phyloP scores from a whole-genome alignment of 1,140 invertebrate genomes.

The Saxidomus purpurata region DNA sequence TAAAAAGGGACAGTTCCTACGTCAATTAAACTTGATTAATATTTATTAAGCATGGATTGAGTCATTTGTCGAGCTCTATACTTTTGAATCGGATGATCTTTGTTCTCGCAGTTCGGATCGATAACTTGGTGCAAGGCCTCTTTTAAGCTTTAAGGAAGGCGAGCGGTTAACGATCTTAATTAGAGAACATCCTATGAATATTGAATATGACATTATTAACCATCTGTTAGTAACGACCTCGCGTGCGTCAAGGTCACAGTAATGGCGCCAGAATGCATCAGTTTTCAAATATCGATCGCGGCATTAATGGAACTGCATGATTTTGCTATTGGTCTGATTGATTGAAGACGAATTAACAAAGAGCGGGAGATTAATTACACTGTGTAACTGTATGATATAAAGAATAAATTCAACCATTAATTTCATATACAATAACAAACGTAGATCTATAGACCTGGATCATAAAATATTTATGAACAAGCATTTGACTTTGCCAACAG shows the following conservation, averaged over 20 bases:
- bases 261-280: conserved; percentile 43
- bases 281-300: conserved; percentile 42
- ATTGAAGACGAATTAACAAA: conserved; percentile 23
- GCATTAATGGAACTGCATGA: background rate
- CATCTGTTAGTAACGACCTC: conserved; percentile 41
- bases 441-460: too few species aligned
- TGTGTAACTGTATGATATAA: background rate
- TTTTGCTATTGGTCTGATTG: conserved; percentile 22
- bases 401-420: background rate
- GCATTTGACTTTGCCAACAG: too few species aligned
- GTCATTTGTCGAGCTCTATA: background rate
- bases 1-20: background rate
- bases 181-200: conserved; percentile 36
- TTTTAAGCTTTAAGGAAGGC: background rate
- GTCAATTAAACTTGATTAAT: conserved; percentile 7
- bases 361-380: background rate
- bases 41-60: background rate
- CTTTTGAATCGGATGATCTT: background rate
- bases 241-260: conserved; percentile 14
- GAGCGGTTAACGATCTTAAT: background rate
- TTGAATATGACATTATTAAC: conserved; percentile 41
- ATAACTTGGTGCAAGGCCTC: background rate
- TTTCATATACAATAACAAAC: background rate
- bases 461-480: too few species aligned
- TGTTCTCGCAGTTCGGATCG: background rate